These are phyloP conservation scores for Ferdinandea cuprea DNA, from an alignment of 2,888 invertebrate genomes.

Conservation along the genomic window DNA sequence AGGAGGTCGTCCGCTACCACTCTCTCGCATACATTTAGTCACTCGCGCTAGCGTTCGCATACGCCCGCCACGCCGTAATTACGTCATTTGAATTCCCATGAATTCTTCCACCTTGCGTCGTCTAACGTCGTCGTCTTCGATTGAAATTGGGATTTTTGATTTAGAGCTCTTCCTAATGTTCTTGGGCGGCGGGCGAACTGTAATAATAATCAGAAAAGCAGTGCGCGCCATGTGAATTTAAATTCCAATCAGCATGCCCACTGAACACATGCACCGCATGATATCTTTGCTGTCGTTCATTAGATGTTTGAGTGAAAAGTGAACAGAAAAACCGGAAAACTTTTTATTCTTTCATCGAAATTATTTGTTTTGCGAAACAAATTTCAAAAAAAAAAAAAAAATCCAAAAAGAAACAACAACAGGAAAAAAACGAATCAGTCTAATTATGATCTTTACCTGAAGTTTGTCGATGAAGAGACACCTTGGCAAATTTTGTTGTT, in stretches of 20 bases:
- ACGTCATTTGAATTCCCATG: slow-evolving; percentile 63
- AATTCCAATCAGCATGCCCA: slow-evolving; percentile 45
- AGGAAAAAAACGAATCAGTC: slow-evolving; percentile 8
- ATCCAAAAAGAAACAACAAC: slow-evolving; percentile 6
- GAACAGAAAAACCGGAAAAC: slow-evolving; percentile 18
- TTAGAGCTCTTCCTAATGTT: slow-evolving; percentile 63
- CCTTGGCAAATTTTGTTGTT: slow-evolving; percentile 11
- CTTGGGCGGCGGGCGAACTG: slow-evolving; percentile 42
- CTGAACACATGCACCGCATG: slow-evolving; percentile 42
- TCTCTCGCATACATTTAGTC: no score
- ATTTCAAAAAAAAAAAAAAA: slow-evolving; percentile 16
- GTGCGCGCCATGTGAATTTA: slow-evolving; percentile 48
- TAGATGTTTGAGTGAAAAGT: not conserved
- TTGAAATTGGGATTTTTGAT: slow-evolving; percentile 64
- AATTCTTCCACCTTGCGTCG: slow-evolving; percentile 54
- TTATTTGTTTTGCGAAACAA: slow-evolving; percentile 1
- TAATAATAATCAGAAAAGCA: slow-evolving; percentile 56
- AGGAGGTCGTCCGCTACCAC: slow-evolving; percentile 43
- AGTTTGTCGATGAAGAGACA: slow-evolving; percentile 44
- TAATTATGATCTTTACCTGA: not conserved
- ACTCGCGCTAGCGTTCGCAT: not conserved
- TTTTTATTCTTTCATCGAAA: slow-evolving; percentile 1
- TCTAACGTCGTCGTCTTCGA: slow-evolving; percentile 15
- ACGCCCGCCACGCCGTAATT: slow-evolving; percentile 39
- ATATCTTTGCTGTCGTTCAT: slow-evolving; percentile 18